Evolutionary conservation across 2,888 invertebrate species (phyloP).

Genomic region (Drosophila suboccidentalis): DNA sequence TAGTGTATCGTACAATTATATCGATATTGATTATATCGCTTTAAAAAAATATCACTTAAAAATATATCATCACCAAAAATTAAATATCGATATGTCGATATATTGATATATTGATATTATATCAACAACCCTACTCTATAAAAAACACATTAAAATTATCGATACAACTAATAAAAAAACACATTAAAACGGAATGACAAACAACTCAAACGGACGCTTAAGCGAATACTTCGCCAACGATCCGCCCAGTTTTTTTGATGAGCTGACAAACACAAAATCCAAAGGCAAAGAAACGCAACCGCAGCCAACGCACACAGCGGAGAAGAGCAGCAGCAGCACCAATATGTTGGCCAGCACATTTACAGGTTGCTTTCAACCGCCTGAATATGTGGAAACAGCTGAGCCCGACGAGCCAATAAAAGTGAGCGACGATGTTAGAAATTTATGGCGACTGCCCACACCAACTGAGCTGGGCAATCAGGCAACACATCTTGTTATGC

Average conservation of each 20-base stretch:
- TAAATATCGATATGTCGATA: no score
- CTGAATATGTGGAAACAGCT: conserved; percentile 82
- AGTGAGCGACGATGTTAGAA: conserved; percentile 83
- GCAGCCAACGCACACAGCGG: conserved; percentile 11
- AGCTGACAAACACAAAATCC: conserved; percentile 70
- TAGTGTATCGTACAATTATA: no score
- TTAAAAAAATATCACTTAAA: no score
- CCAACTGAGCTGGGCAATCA: conserved; percentile 86
- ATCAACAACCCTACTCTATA: no score
- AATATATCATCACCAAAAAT: no score
- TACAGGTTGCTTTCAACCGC: conserved; percentile 81
- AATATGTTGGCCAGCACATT: conserved; percentile 77
- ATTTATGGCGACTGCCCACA: conserved; percentile 80
- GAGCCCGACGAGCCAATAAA: conserved; percentile 79
- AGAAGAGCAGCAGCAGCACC: conserved; percentile 9
- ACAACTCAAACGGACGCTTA: conserved; percentile 66
- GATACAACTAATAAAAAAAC: conserved; percentile 4
- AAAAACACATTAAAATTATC: conserved; percentile 21
- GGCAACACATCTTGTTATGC: conserved; percentile 90
- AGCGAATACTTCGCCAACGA: conserved; percentile 86
- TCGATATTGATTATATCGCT: no score
- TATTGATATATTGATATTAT: no score
- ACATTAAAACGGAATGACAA: conserved; percentile 58
- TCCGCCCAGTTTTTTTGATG: conserved; percentile 85
- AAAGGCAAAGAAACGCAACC: conserved; percentile 42